Evolutionary conservation across 23 tunicate species (phyloP).

Genomic region (Halocynthia aurantium): DNA sequence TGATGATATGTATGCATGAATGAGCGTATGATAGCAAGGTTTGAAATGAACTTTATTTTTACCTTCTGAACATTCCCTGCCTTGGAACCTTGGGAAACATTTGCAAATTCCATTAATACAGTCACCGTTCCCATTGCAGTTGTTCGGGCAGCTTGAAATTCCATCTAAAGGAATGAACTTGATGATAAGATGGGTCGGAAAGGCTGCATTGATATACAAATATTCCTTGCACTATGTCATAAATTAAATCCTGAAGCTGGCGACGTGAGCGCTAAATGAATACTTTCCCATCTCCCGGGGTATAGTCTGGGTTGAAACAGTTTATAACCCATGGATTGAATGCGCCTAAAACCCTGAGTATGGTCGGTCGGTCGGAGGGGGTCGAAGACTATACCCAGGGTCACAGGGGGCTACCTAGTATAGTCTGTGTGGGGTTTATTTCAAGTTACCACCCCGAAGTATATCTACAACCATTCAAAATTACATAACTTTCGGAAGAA

Average conservation of each 20-base stretch:
- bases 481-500: too few relatives aligned
- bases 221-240: neutral
- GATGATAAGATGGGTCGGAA: neutral
- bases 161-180: conserved; percentile 19
- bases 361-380: too few relatives aligned
- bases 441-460: too few relatives aligned
- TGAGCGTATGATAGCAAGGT: neutral
- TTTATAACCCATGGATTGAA: too few relatives aligned
- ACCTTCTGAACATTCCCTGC: conserved; percentile 83
- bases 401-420: too few relatives aligned
- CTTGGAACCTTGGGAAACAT: conserved; percentile 75
- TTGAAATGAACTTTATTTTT: neutral
- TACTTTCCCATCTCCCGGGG: too few relatives aligned
- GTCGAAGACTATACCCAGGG: too few relatives aligned
- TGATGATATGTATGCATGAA: too few relatives aligned
- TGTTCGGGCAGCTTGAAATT: conserved; percentile 54
- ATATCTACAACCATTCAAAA: too few relatives aligned
- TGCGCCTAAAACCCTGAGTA: too few relatives aligned
- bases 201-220: neutral
- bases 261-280: neutral
- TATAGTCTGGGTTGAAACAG: too few relatives aligned
- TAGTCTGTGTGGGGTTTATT: too few relatives aligned
- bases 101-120: conserved; percentile 63
- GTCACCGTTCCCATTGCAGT: conserved; percentile 77
- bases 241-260: neutral